Evolutionary conservation across 1,140 invertebrate genomes (phyloP).

Genomic region (Calliopsis andreniformis): DNA sequence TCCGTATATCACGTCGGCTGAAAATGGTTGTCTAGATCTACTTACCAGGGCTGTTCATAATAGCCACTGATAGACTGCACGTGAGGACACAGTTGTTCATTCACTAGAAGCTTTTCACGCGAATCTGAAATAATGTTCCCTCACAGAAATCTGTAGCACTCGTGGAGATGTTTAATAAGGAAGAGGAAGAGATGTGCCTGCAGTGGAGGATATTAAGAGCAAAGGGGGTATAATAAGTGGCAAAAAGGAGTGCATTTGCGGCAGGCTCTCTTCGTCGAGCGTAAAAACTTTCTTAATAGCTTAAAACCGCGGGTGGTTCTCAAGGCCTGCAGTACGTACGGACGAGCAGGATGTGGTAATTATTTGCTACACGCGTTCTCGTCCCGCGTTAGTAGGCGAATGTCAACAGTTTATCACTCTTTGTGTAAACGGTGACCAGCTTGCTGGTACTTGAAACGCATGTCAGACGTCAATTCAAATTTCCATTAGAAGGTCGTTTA

Average conservation of each 20-base stretch:
- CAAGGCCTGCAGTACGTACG: conserved; percentile 12
- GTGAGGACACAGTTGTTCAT: too few relatives aligned
- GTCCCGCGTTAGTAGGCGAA: conserved; percentile 49
- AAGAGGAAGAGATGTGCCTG: neutral
- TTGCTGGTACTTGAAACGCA: neutral
- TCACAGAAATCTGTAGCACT: neutral
- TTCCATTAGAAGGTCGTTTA: neutral
- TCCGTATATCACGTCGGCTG: too few relatives aligned
- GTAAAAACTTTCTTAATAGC: conserved; percentile 38
- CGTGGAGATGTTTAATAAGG: neutral
- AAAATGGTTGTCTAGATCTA: too few relatives aligned
- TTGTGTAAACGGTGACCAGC: conserved; percentile 36
- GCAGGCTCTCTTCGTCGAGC: neutral
- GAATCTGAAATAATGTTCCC: neutral
- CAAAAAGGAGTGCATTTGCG: neutral
- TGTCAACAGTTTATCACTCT: conserved; percentile 54
- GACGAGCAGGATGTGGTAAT: conserved; percentile 53
- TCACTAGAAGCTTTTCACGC: neutral
- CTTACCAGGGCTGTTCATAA: too few relatives aligned
- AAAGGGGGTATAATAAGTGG: neutral
- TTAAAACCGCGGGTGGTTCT: conserved; percentile 26
- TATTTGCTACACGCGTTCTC: conserved; percentile 48
- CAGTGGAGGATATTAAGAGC: neutral
- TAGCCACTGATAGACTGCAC: too few relatives aligned
- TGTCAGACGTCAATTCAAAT: conserved; percentile 6